Evolutionary conservation across 2,888 invertebrate genomes (phyloP).

Genomic region (Ennomos fuscantarius): DNA sequence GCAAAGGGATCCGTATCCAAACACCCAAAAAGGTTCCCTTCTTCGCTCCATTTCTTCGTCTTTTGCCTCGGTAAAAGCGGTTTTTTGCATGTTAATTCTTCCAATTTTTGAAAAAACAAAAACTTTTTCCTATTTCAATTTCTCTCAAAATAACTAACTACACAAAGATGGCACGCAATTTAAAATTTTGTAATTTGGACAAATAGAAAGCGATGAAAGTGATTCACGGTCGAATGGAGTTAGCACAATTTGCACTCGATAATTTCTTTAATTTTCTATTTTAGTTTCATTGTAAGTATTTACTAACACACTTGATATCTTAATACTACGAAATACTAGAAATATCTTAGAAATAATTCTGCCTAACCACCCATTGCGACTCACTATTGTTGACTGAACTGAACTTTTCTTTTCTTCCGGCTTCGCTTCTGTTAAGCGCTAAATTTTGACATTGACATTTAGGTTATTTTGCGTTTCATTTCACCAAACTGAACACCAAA

Average conservation of each 20-base stretch:
- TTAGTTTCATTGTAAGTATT: conserved; percentile 70
- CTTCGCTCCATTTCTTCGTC: conserved; percentile 40
- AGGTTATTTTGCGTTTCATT: conserved; percentile 15
- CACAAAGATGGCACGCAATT: conserved; percentile 6
- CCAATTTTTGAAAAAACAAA: conserved; percentile 1
- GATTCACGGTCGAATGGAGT: conserved; percentile 41
- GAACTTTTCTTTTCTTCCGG: too few relatives aligned
- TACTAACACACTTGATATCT: conserved; percentile 43
- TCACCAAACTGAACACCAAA: neutral
- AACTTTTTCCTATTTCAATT: conserved; percentile 13
- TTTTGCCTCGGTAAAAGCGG: conserved; percentile 20
- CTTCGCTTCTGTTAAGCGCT: too few relatives aligned
- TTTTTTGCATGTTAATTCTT: conserved; percentile 29
- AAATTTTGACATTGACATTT: too few relatives aligned
- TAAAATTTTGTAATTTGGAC: conserved; percentile 31
- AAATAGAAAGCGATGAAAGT: conserved; percentile 58
- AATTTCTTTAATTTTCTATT: conserved; percentile 57
- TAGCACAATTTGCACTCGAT: conserved; percentile 48
- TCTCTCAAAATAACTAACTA: conserved; percentile 3
- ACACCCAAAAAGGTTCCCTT: conserved; percentile 91
- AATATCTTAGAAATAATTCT: conserved; percentile 4
- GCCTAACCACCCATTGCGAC: conserved; percentile 55
- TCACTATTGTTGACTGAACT: conserved; percentile 50
- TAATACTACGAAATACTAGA: conserved; percentile 30
- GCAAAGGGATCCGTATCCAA: conserved; percentile 97